Evolutionary conservation across 1,140 invertebrate genomes (phyloP), one percentile per base, ranked within the genome.

Genomic region (Antheraea pernyi): DNA sequence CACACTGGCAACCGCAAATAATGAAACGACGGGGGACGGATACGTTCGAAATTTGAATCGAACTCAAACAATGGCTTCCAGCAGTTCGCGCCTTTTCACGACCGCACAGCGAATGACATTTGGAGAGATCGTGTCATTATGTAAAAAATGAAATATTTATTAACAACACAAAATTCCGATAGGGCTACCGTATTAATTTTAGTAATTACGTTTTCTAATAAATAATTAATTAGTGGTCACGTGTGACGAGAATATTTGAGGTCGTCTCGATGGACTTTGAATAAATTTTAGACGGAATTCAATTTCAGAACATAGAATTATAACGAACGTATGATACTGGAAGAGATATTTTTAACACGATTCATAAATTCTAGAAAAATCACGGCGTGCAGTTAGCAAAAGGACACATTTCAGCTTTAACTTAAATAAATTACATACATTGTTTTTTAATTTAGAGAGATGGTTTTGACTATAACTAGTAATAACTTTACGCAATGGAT

Each of bases 1-100:
- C 78, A 83, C 81, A 79, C 80, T 83, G 74, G 81, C 86, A 83
- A 80, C 84, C 82, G 81, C 84, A 80, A 86, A 90, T 88, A 90
- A 90, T 84, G 79, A 78, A 84, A 77, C 86, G 68, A 78, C 86
- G 83, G 88, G 88, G 80, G 67, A 78, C 78, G 83, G 30, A n/a
- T 63, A 67, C 81, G 78, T 86, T 90, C 82, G 71, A 82, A 87
- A 86, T 88, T 86, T 80, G 78, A 86, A 86, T 84, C 75, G 84
- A 79, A 79, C 73, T 75, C 72, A 71, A 81, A 88, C 88, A 90
- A 90, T 85, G 81, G 79, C 80, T 69, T 65, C 86, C 84, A 81
- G 74, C 74, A 72, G 87, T 86, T 86, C 83, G 84, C 84, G 82
- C 83, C 83, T 85, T 53, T 85, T 88, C 82, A 75, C 75, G 77